Base-by-base conservation (phyloP, 2,113 vertebrate genomes). In the Emberiza fucata region DNA sequence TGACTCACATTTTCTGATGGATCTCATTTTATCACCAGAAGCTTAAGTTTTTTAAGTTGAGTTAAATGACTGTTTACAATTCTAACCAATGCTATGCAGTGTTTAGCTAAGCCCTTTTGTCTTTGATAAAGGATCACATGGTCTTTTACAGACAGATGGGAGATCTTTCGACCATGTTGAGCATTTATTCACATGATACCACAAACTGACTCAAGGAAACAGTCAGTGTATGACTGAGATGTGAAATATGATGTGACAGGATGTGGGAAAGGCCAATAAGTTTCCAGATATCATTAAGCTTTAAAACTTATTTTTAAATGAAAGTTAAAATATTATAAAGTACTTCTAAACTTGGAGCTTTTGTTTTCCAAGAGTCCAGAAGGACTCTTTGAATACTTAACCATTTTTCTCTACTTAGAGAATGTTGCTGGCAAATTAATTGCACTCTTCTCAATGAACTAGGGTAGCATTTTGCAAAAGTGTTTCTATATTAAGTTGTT, bases 151-250 rank as follows among this genome's bases (percentile, higher is more conserved):
- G 70, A 60, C 24, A 80, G 24, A 88, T 6, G 6, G 11, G 37
- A 92, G 80, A 77, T 70, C 68, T 73, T 93, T 59, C 33, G 6
- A 70, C 27, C 35, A 44, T 2, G 0, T 12, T 44, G 40, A 71
- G 22, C 61, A 61, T 33, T 82, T 69, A 56, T 71, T 90, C 81
- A 81, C 70, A 75, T 21, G 63, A 91, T 64, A 64, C 48, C 88
- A 90, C 39, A 79, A 94, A 94, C 57, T 57, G 78, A 91, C 57
- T 89, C n/a, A 92, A 92, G 81, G 44, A 84, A 89, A 87, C 37
- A 65, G 28, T 63, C 70, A 63, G n/a, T 5, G 37, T 76, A 84
- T 63, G 56, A 91, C 73, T 47, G 48, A 91, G 76, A 95, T 40
- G 14, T 40, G 31, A 91, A 91, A 89, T 12, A 2, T 28, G 47